Conservation (phyloP, 2,113 vertebrate species). For the Peromyscus maniculatus region DNA sequence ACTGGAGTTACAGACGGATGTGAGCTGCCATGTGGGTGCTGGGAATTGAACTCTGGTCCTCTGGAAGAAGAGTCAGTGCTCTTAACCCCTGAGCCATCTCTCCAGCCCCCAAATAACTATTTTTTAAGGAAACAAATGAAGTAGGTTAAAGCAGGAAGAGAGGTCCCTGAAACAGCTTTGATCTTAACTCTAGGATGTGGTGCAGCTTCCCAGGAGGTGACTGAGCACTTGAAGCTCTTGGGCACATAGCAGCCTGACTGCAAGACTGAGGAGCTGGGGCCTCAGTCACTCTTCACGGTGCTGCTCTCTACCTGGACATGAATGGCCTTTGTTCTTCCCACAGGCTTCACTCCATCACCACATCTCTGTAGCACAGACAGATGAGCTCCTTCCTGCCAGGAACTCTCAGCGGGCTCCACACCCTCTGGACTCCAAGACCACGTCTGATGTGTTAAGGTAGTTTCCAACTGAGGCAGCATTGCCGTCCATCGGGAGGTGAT, state of each 20-base stretch:
- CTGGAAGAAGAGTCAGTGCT: too few relatives aligned
- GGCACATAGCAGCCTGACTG: background rate
- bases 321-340: slow-evolving; percentile 46
- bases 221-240: too few relatives aligned
- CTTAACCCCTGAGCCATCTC: too few relatives aligned
- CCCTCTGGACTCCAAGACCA: slow-evolving; percentile 98
- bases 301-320: background rate
- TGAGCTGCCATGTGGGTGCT: too few relatives aligned
- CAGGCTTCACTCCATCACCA: slow-evolving; percentile 98
- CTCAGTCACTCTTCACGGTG: fast-evolving
- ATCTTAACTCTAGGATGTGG: background rate
- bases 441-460: slow-evolving; percentile 99
- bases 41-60: too few relatives aligned
- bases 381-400: slow-evolving; percentile 94
- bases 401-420: slow-evolving; percentile 94
- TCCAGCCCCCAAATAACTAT: background rate
- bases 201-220: background rate
- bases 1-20: too few relatives aligned
- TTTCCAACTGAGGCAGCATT: background rate
- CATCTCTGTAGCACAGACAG: slow-evolving; percentile 96
- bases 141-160: background rate
- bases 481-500: background rate
- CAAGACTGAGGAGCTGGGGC: background rate
- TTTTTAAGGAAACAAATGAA: background rate
- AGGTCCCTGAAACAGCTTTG: background rate